Percentiles rank a stretch among this genome's conserved stretches.
phyloP scores from a whole-genome alignment of 2,797 vertebrate species.

The Gambelia wislizenii region DNA sequence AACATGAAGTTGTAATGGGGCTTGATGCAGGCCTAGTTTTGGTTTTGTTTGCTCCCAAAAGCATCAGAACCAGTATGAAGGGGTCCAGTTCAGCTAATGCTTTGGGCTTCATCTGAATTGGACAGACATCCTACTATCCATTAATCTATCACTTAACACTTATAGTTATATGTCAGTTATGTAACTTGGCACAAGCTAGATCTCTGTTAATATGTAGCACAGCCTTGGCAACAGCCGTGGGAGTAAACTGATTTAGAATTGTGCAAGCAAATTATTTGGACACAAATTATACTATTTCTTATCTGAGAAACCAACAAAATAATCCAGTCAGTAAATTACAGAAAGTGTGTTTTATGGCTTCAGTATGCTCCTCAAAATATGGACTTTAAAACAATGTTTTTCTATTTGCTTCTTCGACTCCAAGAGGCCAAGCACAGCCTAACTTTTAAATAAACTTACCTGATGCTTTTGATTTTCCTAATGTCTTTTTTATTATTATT shows the following conservation, averaged over 20 bases:
- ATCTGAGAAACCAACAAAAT: neutral
- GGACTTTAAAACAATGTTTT: neutral
- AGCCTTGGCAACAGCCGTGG: neutral
- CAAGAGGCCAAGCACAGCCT: conserved; percentile 11
- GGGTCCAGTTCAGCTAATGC: neutral
- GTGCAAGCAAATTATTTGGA: conserved; percentile 7
- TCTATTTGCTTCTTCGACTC: neutral
- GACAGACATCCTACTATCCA: neutral
- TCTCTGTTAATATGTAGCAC: neutral
- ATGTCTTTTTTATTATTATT: neutral
- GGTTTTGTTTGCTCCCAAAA: neutral
- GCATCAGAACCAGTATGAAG: neutral
- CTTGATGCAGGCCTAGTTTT: neutral
- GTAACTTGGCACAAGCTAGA: neutral
- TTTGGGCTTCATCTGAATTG: neutral
- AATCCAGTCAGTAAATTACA: neutral
- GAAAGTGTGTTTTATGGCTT: neutral
- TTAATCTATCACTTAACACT: neutral
- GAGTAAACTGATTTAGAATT: conserved; percentile 4
- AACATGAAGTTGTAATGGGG: neutral
- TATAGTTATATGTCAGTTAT: neutral
- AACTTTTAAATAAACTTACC: neutral
- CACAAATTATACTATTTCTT: neutral
- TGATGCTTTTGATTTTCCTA: neutral
- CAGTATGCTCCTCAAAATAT: neutral